Evolutionary conservation across 2,888 invertebrate species (phyloP).

Genomic region (Bhutanitis thaidina): DNA sequence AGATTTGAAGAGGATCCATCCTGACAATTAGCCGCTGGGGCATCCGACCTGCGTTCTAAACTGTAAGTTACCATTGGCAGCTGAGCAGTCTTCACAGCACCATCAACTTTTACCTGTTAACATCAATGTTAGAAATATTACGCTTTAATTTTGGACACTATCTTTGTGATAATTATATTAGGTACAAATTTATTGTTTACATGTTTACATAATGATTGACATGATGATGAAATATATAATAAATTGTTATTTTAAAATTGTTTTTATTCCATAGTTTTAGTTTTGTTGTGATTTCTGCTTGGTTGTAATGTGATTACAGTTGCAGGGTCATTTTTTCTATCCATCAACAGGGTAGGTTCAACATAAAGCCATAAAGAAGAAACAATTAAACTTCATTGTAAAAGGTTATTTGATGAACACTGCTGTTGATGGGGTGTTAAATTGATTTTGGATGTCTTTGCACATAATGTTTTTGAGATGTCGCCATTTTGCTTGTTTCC

Average conservation of each 20-base stretch:
- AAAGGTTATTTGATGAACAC: slow-evolving; percentile 20
- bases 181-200: too few relatives aligned
- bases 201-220: too few relatives aligned
- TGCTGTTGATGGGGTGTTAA: slow-evolving; percentile 63
- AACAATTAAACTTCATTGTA: slow-evolving; percentile 11
- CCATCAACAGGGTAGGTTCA: slow-evolving; percentile 49
- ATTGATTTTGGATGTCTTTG: slow-evolving; percentile 73
- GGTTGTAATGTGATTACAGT: slow-evolving; percentile 59
- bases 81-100: slow-evolving; percentile 53
- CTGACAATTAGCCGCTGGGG: slow-evolving; percentile 90
- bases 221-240: too few relatives aligned
- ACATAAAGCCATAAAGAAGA: slow-evolving; percentile 8
- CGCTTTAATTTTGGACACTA: too few relatives aligned
- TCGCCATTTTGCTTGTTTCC: neutral
- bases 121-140: neutral
- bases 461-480: slow-evolving; percentile 42
- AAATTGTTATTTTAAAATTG: too few relatives aligned
- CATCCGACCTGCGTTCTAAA: slow-evolving; percentile 84
- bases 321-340: slow-evolving; percentile 71
- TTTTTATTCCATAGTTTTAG: too few relatives aligned
- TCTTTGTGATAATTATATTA: too few relatives aligned
- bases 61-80: slow-evolving; percentile 75
- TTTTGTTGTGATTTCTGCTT: slow-evolving; percentile 56
- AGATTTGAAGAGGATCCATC: slow-evolving; percentile 80
- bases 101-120: neutral